A percentile compares a stretch with the other conserved stretches of the same genome.
These are phyloP conservation scores for Ophion obscuratus DNA, from an alignment of 2,888 invertebrate genomes.

Conservation along the genomic window DNA sequence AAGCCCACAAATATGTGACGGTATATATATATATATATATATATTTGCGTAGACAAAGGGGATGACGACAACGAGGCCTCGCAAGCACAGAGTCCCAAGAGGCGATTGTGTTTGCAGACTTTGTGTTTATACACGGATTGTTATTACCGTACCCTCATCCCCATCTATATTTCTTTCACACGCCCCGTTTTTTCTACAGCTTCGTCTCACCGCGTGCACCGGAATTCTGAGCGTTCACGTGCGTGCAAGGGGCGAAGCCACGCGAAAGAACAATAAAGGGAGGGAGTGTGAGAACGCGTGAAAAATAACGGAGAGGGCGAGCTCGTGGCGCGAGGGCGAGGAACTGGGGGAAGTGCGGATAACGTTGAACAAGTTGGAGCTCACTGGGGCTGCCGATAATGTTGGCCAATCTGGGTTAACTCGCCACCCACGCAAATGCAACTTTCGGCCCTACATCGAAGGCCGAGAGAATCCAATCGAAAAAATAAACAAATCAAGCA, in stretches of 20 bases:
- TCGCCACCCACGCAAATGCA: constrained; percentile 51
- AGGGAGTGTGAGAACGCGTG: constrained; percentile 8
- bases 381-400: constrained; percentile 70
- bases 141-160: constrained; percentile 9
- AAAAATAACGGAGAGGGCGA: no score
- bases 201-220: background rate
- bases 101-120: constrained; percentile 12
- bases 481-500: background rate
- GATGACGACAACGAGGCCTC: constrained; percentile 16
- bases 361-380: background rate
- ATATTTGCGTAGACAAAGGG: background rate
- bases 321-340: background rate
- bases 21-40: background rate
- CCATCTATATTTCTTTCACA: background rate
- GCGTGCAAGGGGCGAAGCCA: background rate
- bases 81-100: constrained; percentile 1
- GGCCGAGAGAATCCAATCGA: background rate
- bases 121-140: constrained; percentile 22
- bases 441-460: constrained; percentile 1
- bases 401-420: constrained; percentile 79
- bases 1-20: background rate
- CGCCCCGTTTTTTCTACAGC: background rate
- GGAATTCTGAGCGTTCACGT: constrained; percentile 5
- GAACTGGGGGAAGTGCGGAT: background rate
- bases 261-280: constrained; percentile 11